Percentiles rank a stretch among this genome's conserved stretches.
phyloP scores from a whole-genome alignment of 2,797 vertebrate species.

The Podarcis lilfordi region DNA sequence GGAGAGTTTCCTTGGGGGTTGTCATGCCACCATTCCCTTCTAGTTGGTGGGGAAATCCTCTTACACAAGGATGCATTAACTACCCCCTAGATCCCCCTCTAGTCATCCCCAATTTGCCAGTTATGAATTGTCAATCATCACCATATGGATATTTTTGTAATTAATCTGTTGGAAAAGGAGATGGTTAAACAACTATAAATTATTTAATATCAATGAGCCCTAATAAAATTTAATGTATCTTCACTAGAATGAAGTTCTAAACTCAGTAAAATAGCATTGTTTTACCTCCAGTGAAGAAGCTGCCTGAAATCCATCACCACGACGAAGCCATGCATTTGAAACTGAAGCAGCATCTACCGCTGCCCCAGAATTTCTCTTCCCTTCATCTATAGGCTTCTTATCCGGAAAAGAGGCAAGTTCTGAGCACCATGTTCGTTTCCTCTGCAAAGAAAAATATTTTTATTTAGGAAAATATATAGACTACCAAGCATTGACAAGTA shows the following conservation, averaged over 20 bases:
- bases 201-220: background rate
- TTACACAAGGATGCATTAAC: no score
- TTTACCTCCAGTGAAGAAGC: constrained; percentile 66
- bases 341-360: constrained; percentile 68
- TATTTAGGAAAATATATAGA: no score
- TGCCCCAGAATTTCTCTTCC: constrained; percentile 57
- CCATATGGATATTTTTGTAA: background rate
- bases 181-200: background rate
- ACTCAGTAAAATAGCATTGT: background rate
- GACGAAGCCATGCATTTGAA: constrained; percentile 83
- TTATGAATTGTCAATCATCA: background rate
- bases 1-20: no score
- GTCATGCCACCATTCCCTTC: no score
- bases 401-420: constrained; percentile 80
- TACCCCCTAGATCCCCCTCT: no score
- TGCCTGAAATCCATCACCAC: constrained; percentile 87
- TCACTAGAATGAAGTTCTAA: constrained; percentile 26
- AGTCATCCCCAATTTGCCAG: background rate
- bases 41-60: no score
- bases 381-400: constrained; percentile 61
- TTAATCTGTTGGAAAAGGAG: background rate
- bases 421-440: constrained; percentile 76
- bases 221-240: background rate
- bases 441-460: constrained; percentile 67
- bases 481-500: no score